Percentiles rank a stretch among this genome's conserved stretches.
phyloP scores from a whole-genome alignment of 1,140 invertebrate genomes.

The Pogonomyrmex barbatus region DNA sequence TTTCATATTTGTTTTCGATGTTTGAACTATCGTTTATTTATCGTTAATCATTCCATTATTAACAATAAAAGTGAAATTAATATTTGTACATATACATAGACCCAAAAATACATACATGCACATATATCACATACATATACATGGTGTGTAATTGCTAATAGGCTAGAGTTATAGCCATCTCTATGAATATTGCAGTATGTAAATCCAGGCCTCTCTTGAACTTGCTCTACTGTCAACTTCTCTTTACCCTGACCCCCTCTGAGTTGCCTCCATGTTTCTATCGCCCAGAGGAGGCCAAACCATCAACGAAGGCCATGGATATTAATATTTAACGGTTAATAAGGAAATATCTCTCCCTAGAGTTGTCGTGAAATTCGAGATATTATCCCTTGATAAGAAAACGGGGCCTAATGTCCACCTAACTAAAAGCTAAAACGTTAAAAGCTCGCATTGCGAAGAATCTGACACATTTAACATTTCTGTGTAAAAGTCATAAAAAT shows the following conservation, averaged over 20 bases:
- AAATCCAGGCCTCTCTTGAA: constrained; percentile 75
- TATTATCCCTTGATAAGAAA: not conserved
- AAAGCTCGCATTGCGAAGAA: not conserved
- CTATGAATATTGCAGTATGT: constrained; percentile 81
- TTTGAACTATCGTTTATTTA: not conserved
- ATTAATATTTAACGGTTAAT: constrained; percentile 40
- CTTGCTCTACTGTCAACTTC: constrained; percentile 66
- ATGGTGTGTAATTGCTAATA: constrained; percentile 17
- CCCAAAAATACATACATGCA: too few relatives aligned
- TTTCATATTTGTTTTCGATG: not conserved
- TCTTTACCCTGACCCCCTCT: not conserved
- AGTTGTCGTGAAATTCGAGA: not conserved
- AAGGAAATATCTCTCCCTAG: constrained; percentile 6
- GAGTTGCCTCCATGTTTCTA: constrained; percentile 12
- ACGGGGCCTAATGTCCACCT: not conserved
- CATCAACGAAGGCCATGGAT: not conserved
- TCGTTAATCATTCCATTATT: not conserved
- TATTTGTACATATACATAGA: not conserved
- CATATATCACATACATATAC: constrained; percentile 34
- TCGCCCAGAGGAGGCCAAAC: not conserved
- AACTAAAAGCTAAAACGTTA: not conserved
- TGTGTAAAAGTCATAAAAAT: not conserved
- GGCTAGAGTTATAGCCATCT: constrained; percentile 30
- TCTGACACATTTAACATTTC: not conserved
- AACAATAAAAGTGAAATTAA: not conserved